Evolutionary conservation across 2,113 vertebrate species (phyloP).

Genomic region (Garra rufa): DNA sequence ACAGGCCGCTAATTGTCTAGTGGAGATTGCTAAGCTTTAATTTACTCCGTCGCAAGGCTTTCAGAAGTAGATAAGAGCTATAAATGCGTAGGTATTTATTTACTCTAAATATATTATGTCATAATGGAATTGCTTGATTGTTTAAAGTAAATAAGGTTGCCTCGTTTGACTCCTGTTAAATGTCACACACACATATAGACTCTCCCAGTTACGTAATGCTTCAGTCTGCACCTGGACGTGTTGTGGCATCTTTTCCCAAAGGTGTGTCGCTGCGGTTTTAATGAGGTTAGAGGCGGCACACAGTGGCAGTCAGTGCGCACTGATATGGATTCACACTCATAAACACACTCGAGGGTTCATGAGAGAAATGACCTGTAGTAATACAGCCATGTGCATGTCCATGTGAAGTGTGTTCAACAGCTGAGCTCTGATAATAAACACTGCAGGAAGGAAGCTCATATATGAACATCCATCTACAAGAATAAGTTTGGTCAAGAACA

Average conservation of each 20-base stretch:
- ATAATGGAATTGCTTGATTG: background rate
- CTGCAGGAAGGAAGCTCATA: background rate
- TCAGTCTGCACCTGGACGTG: constrained; percentile 2
- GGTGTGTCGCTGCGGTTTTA: constrained; percentile 1
- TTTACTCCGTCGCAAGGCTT: background rate
- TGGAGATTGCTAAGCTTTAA: background rate
- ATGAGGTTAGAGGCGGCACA: background rate
- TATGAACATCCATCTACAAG: background rate
- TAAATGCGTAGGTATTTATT: constrained; percentile 10
- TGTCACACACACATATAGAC: background rate
- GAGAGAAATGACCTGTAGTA: background rate
- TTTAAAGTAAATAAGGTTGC: background rate
- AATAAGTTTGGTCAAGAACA: no score
- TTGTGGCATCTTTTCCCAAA: constrained; percentile 26
- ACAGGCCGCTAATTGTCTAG: background rate
- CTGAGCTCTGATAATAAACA: constrained; percentile 23
- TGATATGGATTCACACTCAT: background rate
- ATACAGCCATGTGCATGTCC: background rate
- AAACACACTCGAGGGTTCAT: background rate
- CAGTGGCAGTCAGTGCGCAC: background rate
- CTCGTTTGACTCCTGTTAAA: background rate
- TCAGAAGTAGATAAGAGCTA: background rate
- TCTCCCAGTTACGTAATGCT: background rate
- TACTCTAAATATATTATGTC: background rate
- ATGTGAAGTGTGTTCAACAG: constrained; percentile 6